A percentile compares a stretch with the other conserved stretches of the same genome.
Conservation (phyloP, 2,797 vertebrate species). For the Siniperca undulata region DNA sequence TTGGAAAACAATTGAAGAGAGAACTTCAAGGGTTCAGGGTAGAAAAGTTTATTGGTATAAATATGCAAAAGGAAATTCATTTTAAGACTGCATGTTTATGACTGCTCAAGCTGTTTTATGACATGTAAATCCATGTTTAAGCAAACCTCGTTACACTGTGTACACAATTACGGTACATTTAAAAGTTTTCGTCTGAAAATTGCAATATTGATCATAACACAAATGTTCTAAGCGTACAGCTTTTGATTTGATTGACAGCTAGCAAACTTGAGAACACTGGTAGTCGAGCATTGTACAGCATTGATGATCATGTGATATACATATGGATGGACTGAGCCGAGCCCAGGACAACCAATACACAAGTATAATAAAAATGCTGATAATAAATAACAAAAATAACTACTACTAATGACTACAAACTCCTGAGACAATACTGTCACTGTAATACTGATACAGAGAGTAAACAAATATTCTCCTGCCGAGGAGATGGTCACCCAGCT, state of each 20-base stretch:
- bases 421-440: conserved; percentile 85
- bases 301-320: conserved; percentile 62
- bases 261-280: conserved; percentile 82
- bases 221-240: conserved; percentile 80
- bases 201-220: conserved; percentile 68
- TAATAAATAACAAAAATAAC: conserved; percentile 77
- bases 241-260: conserved; percentile 84
- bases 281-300: conserved; percentile 73
- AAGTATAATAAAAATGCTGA: conserved; percentile 69
- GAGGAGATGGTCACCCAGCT: conserved; percentile 58
- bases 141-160: conserved; percentile 74
- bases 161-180: conserved; percentile 72
- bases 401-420: conserved; percentile 77
- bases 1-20: background rate
- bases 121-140: conserved; percentile 73
- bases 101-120: conserved; percentile 66
- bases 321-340: conserved; percentile 29
- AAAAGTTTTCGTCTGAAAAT: conserved; percentile 65
- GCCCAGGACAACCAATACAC: conserved; percentile 65
- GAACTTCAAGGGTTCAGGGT: conserved; percentile 48
- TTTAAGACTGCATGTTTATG: conserved; percentile 79
- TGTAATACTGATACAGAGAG: conserved; percentile 81
- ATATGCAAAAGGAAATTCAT: conserved; percentile 81
- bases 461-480: conserved; percentile 73
- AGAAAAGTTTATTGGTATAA: conserved; percentile 87